Conservation (phyloP, 1,140 invertebrate genomes). For the Microplitis demolitor region DNA sequence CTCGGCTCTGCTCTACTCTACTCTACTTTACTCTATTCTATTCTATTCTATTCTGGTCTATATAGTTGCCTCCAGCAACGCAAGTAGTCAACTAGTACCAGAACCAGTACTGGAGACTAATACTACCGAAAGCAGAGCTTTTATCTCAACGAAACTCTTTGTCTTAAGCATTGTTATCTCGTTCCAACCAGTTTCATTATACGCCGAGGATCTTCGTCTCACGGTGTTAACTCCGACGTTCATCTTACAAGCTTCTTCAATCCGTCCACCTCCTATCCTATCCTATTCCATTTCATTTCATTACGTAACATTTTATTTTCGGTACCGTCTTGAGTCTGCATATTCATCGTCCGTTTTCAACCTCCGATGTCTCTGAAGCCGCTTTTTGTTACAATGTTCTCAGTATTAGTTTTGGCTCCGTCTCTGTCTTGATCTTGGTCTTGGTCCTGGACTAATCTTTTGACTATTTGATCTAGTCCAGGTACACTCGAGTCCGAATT, state of each 20-base stretch:
- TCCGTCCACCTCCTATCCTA: background rate
- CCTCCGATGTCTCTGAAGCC: slow-evolving; percentile 6
- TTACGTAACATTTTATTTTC: no score
- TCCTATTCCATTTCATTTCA: background rate
- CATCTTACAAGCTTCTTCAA: slow-evolving; percentile 8
- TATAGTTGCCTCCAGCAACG: background rate
- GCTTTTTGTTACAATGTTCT: slow-evolving; percentile 14
- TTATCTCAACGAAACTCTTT: background rate
- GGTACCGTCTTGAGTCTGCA: background rate
- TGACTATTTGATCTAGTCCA: background rate
- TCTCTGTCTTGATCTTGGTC: background rate
- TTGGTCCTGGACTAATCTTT: no score
- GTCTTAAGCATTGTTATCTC: background rate
- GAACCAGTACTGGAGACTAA: background rate
- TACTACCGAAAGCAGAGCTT: no score
- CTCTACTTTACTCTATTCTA: background rate
- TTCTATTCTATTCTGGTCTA: background rate
- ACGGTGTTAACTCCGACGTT: background rate
- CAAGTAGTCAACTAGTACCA: background rate
- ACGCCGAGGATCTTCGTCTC: no score
- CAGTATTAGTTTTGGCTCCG: background rate
- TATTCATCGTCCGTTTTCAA: slow-evolving; percentile 21
- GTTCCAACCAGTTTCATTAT: background rate
- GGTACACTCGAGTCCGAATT: background rate
- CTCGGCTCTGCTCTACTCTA: background rate